Conservation (phyloP, 2,888 invertebrate genomes). For the Eulithis prunata region DNA sequence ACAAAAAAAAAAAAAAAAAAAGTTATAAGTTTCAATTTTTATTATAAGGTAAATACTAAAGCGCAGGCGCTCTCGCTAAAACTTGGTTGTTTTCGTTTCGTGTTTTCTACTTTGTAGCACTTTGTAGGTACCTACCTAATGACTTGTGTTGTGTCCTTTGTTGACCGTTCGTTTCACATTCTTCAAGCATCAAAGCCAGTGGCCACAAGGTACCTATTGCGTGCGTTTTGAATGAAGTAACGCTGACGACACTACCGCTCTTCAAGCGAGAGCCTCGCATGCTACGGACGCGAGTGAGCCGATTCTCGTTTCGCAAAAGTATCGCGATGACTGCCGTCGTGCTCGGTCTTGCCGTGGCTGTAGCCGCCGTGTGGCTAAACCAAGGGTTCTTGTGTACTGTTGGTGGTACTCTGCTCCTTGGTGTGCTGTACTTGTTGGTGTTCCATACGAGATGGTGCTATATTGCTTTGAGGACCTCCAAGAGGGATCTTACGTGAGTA, state of each 20-base stretch:
- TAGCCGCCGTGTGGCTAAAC: conserved; percentile 75
- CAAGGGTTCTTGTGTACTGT: conserved; percentile 87
- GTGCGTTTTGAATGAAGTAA: conserved; percentile 30
- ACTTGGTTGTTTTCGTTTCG: no score
- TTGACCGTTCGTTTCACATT: not conserved
- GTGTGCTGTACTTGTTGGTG: conserved; percentile 86
- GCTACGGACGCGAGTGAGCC: conserved; percentile 65
- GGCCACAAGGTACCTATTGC: conserved; percentile 15
- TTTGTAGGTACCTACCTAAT: no score
- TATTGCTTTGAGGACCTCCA: conserved; percentile 89
- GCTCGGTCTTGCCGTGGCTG: conserved; percentile 70
- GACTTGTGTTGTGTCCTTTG: no score
- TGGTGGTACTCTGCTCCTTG: conserved; percentile 84
- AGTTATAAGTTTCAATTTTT: no score
- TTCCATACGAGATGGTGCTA: conserved; percentile 91
- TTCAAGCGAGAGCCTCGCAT: conserved; percentile 39
- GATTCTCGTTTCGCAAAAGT: conserved; percentile 78
- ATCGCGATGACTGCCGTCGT: conserved; percentile 73
- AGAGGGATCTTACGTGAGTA: conserved; percentile 89
- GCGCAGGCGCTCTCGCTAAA: no score
- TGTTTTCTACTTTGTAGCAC: no score
- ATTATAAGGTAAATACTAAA: no score
- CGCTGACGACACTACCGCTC: conserved; percentile 26
- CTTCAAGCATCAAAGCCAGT: conserved; percentile 11
- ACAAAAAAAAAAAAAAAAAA: no score